Conservation (phyloP, 2,888 invertebrate genomes). For the Drosophila prolongata region DNA sequence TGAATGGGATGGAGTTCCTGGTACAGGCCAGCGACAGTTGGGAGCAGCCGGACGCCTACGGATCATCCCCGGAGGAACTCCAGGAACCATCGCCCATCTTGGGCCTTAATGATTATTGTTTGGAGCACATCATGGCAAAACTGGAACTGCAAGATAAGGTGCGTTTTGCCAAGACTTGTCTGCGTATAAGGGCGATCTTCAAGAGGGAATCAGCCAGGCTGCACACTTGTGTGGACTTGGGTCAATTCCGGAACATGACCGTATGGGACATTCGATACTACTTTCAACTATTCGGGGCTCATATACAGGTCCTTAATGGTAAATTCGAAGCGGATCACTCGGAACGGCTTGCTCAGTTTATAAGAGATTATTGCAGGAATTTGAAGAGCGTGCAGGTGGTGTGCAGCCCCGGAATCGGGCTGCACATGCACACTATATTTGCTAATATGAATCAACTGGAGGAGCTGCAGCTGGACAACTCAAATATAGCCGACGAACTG, state of each 20-base stretch:
- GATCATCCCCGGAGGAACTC: neutral
- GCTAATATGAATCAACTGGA: neutral
- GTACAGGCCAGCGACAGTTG: conserved; percentile 63
- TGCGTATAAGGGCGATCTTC: conserved; percentile 53
- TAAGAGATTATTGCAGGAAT: neutral
- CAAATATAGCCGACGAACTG: neutral
- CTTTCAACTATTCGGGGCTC: conserved; percentile 45
- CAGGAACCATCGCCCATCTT: conserved; percentile 29
- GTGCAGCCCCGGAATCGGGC: neutral
- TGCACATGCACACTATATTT: neutral
- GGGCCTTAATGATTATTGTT: conserved; percentile 62
- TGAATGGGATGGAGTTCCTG: conserved; percentile 11
- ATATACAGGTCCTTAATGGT: conserved; percentile 11
- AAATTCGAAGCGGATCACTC: neutral
- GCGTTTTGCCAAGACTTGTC: conserved; percentile 56
- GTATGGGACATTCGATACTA: conserved; percentile 65
- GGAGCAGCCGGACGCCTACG: conserved; percentile 54
- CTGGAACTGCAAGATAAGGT: conserved; percentile 54
- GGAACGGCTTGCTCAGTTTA: neutral
- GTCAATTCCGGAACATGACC: conserved; percentile 39
- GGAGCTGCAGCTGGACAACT: neutral
- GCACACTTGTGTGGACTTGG: conserved; percentile 29
- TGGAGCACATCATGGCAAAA: conserved; percentile 44
- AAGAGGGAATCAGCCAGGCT: conserved; percentile 22
- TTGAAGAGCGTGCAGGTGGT: neutral